Evolutionary conservation across 2,888 invertebrate genomes (phyloP).

Genomic region (Rhimphoctona megacephalus): DNA sequence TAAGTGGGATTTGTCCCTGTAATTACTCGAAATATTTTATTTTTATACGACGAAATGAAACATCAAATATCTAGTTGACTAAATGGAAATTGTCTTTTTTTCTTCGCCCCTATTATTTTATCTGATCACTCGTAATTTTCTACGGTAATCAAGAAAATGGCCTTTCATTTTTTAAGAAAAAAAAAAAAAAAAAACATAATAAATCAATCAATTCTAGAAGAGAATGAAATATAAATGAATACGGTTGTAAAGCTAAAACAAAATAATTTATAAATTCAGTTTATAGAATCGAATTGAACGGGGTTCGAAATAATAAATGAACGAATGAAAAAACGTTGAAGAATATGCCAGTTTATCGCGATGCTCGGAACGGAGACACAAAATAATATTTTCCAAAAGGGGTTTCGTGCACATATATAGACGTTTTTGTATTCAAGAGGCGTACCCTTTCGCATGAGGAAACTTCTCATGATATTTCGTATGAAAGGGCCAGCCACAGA

Average conservation of each 20-base stretch:
- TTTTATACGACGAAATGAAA: neutral
- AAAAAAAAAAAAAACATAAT: neutral
- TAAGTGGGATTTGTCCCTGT: slow-evolving; percentile 35
- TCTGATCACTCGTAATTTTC: neutral
- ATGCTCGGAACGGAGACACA: neutral
- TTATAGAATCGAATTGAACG: neutral
- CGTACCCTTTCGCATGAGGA: slow-evolving; percentile 70
- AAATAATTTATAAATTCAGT: neutral
- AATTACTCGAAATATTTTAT: slow-evolving; percentile 2
- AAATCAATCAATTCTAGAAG: neutral
- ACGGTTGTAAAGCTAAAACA: neutral
- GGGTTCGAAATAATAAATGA: neutral
- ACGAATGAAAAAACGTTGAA: neutral
- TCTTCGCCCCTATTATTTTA: neutral
- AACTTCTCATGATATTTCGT: slow-evolving; percentile 71
- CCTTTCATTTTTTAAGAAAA: neutral
- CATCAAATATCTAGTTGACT: neutral
- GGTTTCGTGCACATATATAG: slow-evolving; percentile 50
- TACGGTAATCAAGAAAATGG: neutral
- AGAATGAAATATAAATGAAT: too few species aligned
- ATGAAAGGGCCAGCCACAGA: slow-evolving; percentile 62
- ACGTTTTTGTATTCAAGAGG: slow-evolving; percentile 60
- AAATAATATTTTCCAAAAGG: slow-evolving; percentile 23
- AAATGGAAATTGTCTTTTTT: slow-evolving; percentile 14
- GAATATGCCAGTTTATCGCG: neutral